Evolutionary conservation across 2,113 vertebrate species (phyloP).

Genomic region (Panthera uncia): DNA sequence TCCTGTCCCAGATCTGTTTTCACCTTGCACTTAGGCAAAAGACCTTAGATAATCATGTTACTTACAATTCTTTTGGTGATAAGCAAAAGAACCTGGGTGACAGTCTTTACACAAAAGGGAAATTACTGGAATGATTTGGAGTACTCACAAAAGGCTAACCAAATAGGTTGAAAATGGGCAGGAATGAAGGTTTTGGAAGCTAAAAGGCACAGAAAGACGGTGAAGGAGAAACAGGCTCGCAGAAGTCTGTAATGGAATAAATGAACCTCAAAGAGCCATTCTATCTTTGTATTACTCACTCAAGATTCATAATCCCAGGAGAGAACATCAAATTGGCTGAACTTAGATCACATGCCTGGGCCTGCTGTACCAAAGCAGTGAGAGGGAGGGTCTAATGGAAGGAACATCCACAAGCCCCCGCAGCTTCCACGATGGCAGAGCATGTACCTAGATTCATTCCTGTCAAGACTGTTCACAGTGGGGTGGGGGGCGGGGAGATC

Average conservation of each 20-base stretch:
- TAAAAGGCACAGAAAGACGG: not conserved
- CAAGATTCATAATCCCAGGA: not conserved
- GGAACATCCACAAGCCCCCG: not conserved
- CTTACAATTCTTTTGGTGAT: not conserved
- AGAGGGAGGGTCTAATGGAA: not conserved
- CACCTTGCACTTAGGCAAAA: not conserved
- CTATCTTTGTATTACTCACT: not conserved
- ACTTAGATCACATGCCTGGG: not conserved
- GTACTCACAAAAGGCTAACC: not conserved
- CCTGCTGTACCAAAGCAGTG: not conserved
- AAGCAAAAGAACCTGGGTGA: constrained; percentile 7
- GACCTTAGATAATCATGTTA: not conserved
- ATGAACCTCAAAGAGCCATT: not conserved
- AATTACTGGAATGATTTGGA: constrained; percentile 23
- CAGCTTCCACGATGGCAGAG: not conserved
- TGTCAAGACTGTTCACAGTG: not conserved
- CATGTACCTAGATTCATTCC: not conserved
- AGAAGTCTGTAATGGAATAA: not conserved
- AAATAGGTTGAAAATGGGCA: not conserved
- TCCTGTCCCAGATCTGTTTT: not conserved
- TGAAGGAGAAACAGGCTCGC: not conserved
- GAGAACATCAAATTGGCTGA: not conserved
- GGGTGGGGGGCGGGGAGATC: not conserved
- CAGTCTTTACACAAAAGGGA: not conserved
- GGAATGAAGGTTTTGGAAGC: not conserved